Evolutionary conservation across 2,888 invertebrate genomes (phyloP).

Genomic region (Gastracanthus pulcherrimus): DNA sequence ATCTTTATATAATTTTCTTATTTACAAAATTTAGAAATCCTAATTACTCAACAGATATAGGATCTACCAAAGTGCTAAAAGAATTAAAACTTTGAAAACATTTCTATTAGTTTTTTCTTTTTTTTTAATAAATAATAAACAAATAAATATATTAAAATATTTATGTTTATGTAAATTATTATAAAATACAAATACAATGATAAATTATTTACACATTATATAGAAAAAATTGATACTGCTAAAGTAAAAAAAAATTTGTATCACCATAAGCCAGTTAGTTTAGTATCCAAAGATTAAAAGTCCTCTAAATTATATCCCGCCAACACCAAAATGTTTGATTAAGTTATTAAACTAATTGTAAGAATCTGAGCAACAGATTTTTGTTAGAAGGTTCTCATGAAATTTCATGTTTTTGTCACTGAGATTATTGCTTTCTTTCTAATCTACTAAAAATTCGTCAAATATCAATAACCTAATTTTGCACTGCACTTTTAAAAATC

Average conservation of each 20-base stretch:
- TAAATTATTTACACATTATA: no score
- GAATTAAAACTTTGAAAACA: no score
- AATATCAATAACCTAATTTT: constrained; percentile 41
- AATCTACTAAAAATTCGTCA: constrained; percentile 34
- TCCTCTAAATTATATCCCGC: background rate
- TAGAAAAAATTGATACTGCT: constrained; percentile 19
- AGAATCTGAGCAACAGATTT: constrained; percentile 1
- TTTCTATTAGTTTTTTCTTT: background rate
- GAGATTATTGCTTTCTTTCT: constrained; percentile 14
- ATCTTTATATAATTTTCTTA: no score
- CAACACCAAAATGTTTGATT: constrained; percentile 9
- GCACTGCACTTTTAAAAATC: constrained; percentile 38
- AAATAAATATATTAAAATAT: no score
- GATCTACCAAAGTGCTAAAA: no score
- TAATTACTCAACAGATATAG: no score
- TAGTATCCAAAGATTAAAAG: constrained; percentile 25
- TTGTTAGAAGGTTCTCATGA: constrained; percentile 8
- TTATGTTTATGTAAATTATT: no score
- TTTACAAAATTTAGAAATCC: no score
- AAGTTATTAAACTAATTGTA: background rate
- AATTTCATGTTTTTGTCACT: background rate
- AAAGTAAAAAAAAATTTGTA: constrained; percentile 27
- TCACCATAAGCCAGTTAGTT: constrained; percentile 42
- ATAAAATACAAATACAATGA: no score
- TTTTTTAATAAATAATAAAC: background rate